Conservation (phyloP, 2,113 vertebrate genomes). For the Piaya cayana region DNA sequence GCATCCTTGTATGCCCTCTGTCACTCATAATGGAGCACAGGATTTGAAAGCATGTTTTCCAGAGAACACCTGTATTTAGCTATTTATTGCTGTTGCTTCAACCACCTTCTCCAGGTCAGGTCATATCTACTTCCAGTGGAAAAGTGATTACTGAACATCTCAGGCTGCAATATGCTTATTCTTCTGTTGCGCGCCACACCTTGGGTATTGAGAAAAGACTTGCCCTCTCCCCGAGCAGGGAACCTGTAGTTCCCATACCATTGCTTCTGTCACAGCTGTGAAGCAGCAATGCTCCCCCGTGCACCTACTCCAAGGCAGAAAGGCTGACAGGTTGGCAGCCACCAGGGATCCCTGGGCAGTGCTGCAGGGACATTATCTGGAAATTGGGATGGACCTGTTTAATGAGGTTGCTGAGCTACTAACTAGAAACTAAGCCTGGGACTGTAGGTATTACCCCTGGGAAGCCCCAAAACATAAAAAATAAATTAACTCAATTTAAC, state of each 20-base stretch:
- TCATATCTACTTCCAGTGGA: not conserved
- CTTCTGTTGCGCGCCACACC: not conserved
- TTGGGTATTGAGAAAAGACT: not conserved
- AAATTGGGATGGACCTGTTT: conserved; percentile 48
- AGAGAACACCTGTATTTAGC: not conserved
- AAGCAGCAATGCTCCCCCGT: not conserved
- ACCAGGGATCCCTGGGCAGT: not conserved
- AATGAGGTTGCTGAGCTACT: conserved; percentile 55
- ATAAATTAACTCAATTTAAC: conserved; percentile 50
- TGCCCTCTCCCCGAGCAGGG: not conserved
- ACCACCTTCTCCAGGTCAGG: not conserved
- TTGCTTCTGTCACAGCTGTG: not conserved
- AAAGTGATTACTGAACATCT: not conserved
- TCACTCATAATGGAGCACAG: accelerated
- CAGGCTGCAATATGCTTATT: not conserved
- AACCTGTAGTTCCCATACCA: not conserved
- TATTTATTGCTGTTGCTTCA: not conserved
- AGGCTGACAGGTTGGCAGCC: not conserved
- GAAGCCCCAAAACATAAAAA: conserved; percentile 58
- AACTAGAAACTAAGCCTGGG: conserved; percentile 47
- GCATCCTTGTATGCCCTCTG: not conserved
- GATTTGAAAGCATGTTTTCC: not conserved
- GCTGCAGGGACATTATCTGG: not conserved
- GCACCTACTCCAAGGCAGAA: not conserved
- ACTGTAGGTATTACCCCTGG: conserved; percentile 49